These are phyloP conservation scores for Coccyzus lansbergi DNA, from an alignment of 2,797 vertebrate genomes.

Conservation along the genomic window DNA sequence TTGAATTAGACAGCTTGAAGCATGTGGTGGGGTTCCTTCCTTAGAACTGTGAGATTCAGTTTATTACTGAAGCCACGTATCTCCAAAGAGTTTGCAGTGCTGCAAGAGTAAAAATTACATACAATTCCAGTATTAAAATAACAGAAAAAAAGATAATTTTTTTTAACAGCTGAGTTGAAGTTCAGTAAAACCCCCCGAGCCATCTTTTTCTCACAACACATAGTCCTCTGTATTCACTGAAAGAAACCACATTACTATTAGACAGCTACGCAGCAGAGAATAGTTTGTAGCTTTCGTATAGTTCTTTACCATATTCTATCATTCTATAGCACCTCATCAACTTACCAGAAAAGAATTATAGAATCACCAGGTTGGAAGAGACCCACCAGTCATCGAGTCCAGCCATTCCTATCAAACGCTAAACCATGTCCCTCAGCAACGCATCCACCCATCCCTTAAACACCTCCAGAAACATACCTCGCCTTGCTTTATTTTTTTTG, in stretches of 20 bases:
- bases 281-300: accelerated
- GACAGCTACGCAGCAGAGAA: no score
- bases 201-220: neutral
- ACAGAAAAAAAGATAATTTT: neutral
- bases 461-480: neutral
- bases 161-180: neutral
- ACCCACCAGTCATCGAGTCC: no score
- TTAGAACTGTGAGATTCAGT: neutral
- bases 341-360: neutral
- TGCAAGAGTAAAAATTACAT: neutral
- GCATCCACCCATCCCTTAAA: no score
- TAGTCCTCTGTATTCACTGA: no score
- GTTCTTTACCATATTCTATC: neutral
- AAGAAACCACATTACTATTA: neutral
- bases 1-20: no score
- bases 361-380: no score
- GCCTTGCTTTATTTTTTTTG: neutral
- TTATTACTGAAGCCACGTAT: neutral
- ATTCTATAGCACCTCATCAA: neutral
- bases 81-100: neutral
- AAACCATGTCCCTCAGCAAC: no score
- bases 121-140: neutral
- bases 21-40: neutral
- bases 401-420: no score
- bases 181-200: neutral